Conservation (phyloP, 2,888 invertebrate genomes). For the Diploptera punctata region DNA sequence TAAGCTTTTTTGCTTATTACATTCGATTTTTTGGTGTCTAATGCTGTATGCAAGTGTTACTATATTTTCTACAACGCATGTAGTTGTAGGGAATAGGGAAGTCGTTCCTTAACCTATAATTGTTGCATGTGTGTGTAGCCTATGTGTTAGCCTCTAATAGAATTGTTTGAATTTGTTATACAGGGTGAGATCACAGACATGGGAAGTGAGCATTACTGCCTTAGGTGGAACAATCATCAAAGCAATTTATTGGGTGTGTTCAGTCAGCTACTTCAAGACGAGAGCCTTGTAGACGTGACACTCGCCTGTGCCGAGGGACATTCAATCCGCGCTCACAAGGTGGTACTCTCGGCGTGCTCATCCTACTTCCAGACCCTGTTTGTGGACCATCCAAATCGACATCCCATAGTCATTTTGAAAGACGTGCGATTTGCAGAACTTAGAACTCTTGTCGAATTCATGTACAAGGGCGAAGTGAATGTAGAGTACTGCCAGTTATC, state of each 20-base stretch:
- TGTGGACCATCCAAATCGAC: conserved; percentile 90
- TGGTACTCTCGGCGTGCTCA: conserved; percentile 94
- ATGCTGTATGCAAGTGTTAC: background rate
- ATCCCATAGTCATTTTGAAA: conserved; percentile 93
- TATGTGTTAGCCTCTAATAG: background rate
- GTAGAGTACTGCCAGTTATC: conserved; percentile 93
- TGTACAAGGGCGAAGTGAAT: conserved; percentile 96
- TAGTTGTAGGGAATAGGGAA: background rate
- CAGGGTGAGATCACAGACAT: conserved; percentile 87
- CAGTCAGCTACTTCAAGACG: conserved; percentile 95
- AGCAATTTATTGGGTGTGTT: conserved; percentile 97
- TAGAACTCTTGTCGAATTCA: conserved; percentile 92
- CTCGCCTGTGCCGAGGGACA: conserved; percentile 96
- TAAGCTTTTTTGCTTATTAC: conserved; percentile 47
- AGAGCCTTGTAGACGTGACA: conserved; percentile 95
- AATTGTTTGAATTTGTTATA: conserved; percentile 56
- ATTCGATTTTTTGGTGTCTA: background rate
- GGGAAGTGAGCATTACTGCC: conserved; percentile 98
- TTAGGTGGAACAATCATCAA: conserved; percentile 99
- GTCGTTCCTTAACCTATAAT: conserved; percentile 1
- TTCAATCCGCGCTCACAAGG: conserved; percentile 93
- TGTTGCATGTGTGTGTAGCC: background rate
- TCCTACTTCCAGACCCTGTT: conserved; percentile 94
- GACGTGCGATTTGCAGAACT: conserved; percentile 92
- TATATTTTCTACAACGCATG: background rate